Percentiles rank a stretch among this genome's conserved stretches.
Conservation (phyloP, 1,140 invertebrate genomes). For the Arctopsyche grandis region DNA sequence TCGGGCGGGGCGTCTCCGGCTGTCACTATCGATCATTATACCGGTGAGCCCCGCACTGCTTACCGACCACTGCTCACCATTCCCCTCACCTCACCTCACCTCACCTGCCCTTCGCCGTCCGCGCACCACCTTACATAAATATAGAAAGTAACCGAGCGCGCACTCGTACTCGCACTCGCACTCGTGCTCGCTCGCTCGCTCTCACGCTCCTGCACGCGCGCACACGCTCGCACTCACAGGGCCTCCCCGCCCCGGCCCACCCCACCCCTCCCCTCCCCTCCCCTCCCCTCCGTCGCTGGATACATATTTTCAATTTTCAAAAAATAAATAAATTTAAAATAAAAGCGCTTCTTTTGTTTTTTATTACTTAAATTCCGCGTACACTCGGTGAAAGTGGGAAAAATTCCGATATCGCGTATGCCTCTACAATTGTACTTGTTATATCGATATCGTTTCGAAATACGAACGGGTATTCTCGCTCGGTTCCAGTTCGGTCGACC, state of each 20-base stretch:
- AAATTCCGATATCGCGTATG: too few relatives aligned
- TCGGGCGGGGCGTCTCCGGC: background rate
- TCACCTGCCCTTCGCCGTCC: background rate
- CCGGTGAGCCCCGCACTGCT: background rate
- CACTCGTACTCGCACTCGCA: background rate
- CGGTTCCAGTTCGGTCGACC: too few relatives aligned
- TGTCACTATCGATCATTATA: background rate
- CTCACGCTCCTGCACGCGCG: background rate
- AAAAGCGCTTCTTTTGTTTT: too few relatives aligned
- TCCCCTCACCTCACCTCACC: background rate
- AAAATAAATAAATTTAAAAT: too few relatives aligned
- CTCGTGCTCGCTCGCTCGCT: background rate
- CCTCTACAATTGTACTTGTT: too few relatives aligned
- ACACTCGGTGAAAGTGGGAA: too few relatives aligned
- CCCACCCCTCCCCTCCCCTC: background rate
- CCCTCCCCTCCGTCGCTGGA: too few relatives aligned
- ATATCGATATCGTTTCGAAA: too few relatives aligned
- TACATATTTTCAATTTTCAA: too few relatives aligned
- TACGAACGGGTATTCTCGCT: too few relatives aligned
- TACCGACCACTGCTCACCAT: background rate
- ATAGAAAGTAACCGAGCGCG: background rate
- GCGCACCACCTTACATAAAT: constrained; percentile 17
- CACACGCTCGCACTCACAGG: background rate
- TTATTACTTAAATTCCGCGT: too few relatives aligned
- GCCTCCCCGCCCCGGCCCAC: background rate